phyloP scores from a whole-genome alignment of 2,888 invertebrate genomes.

The Beris morrisii region DNA sequence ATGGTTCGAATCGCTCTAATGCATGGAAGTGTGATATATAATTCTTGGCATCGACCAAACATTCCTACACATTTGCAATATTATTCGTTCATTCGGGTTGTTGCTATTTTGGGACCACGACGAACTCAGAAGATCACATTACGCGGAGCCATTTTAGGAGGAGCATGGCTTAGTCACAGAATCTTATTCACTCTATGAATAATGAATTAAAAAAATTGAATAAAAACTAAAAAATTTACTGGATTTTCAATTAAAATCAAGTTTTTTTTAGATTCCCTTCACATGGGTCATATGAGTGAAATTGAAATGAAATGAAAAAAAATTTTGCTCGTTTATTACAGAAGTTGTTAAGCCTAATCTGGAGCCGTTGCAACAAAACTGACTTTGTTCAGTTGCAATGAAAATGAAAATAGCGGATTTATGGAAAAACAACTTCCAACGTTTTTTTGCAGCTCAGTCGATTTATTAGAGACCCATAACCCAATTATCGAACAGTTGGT shows the following conservation, averaged over 20 bases:
- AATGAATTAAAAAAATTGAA: background rate
- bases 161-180: constrained; percentile 51
- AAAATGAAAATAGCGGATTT: no score
- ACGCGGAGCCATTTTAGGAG: constrained; percentile 67
- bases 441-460: no score
- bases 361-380: no score
- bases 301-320: no score
- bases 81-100: constrained; percentile 29
- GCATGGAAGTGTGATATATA: constrained; percentile 37
- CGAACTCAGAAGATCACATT: constrained; percentile 61
- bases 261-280: no score
- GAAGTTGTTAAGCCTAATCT: no score
- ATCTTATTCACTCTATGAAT: constrained; percentile 51
- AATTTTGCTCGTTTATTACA: no score
- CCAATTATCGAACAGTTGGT: no score
- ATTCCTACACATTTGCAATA: constrained; percentile 35
- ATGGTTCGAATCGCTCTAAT: constrained; percentile 22
- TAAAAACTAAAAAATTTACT: background rate
- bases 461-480: no score
- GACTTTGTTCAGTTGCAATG: no score
- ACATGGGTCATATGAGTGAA: no score
- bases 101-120: constrained; percentile 40
- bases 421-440: no score
- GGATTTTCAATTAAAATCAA: background rate
- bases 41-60: constrained; percentile 35